These are phyloP conservation scores for Callimorpha dominula DNA, from an alignment of 2,888 invertebrate species.

Conservation along the genomic window DNA sequence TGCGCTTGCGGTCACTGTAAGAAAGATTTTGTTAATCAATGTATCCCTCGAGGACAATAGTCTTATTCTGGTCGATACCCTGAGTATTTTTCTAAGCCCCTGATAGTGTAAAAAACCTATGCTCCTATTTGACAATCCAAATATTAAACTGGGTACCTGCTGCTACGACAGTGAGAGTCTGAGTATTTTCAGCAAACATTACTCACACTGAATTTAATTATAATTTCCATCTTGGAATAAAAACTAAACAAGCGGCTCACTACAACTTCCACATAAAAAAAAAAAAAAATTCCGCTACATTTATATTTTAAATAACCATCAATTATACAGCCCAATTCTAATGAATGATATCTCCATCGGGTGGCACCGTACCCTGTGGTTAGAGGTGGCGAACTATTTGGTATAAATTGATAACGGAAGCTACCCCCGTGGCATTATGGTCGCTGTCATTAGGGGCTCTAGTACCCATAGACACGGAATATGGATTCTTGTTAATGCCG, in stretches of 20 bases:
- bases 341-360: slow-evolving; percentile 59
- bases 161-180: no score
- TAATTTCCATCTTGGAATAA: neutral
- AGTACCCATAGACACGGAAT: slow-evolving; percentile 62
- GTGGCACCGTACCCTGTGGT: slow-evolving; percentile 58
- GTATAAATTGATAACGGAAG: slow-evolving; percentile 71
- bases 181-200: no score
- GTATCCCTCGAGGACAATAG: no score
- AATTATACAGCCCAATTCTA: slow-evolving; percentile 51
- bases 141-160: no score
- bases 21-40: no score
- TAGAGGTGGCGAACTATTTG: slow-evolving; percentile 69
- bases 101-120: no score
- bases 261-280: slow-evolving; percentile 9
- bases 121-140: no score
- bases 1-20: no score
- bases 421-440: slow-evolving; percentile 59
- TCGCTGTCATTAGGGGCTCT: slow-evolving; percentile 65
- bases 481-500: slow-evolving; percentile 30
- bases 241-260: neutral
- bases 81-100: no score
- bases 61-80: no score
- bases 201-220: no score
- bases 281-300: slow-evolving; percentile 20
- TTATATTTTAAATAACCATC: slow-evolving; percentile 28